Evolutionary conservation across 2,797 vertebrate species (phyloP).

Genomic region (Jordanella pulchra): DNA sequence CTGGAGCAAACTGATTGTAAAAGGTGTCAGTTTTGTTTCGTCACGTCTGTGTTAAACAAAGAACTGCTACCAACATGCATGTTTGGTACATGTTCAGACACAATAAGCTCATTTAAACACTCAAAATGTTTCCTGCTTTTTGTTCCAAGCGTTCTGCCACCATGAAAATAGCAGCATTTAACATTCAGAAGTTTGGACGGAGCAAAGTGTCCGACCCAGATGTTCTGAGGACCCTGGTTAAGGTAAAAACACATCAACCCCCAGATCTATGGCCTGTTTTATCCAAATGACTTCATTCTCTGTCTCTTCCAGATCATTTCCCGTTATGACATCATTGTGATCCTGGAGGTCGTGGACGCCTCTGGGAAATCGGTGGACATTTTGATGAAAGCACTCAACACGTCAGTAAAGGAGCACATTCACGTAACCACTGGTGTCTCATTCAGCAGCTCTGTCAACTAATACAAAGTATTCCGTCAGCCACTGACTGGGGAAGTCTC

Average conservation of each 20-base stretch:
- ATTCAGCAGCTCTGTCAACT: neutral
- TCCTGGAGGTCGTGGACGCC: slow-evolving; percentile 81
- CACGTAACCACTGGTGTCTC: neutral
- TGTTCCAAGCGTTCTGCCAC: slow-evolving; percentile 39
- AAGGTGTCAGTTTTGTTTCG: neutral
- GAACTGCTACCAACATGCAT: neutral
- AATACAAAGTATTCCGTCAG: neutral
- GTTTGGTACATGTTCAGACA: neutral
- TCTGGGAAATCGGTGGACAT: slow-evolving; percentile 55
- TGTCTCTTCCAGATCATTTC: slow-evolving; percentile 70
- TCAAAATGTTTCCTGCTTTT: neutral
- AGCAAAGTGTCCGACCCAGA: slow-evolving; percentile 73
- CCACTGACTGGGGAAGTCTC: too few relatives aligned
- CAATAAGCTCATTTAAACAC: neutral
- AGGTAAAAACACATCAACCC: slow-evolving; percentile 57
- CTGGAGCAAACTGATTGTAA: neutral
- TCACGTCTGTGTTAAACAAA: neutral
- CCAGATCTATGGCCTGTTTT: neutral
- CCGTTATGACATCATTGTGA: slow-evolving; percentile 81
- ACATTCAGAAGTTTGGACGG: slow-evolving; percentile 79
- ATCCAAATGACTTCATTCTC: neutral
- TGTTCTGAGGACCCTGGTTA: slow-evolving; percentile 57
- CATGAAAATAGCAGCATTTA: slow-evolving; percentile 84
- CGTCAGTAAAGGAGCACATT: slow-evolving; percentile 47
- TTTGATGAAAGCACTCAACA: slow-evolving; percentile 75